Conservation (phyloP, 2,113 vertebrate genomes). For the Leptocoma aspasia region DNA sequence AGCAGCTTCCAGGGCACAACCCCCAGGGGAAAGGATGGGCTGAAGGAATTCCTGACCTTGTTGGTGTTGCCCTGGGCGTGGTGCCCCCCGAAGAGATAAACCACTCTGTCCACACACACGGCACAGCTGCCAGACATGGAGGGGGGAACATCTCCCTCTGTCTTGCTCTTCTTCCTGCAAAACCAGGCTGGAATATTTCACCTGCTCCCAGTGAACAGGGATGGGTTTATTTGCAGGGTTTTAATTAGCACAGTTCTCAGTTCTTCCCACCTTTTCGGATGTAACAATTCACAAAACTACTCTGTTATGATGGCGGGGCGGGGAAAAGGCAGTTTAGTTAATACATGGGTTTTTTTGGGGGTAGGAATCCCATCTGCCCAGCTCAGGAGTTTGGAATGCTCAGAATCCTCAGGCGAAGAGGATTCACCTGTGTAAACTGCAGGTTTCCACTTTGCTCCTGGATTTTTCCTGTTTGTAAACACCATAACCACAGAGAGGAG, state of each 20-base stretch:
- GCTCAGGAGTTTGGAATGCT: not conserved
- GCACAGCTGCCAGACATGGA: conserved; percentile 97
- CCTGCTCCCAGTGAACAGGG: fast-evolving
- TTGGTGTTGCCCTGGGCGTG: conserved; percentile 92
- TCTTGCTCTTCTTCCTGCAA: conserved; percentile 83
- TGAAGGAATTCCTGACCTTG: conserved; percentile 68
- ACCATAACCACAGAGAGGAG: not conserved
- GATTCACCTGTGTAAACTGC: not conserved
- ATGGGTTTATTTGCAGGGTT: fast-evolving
- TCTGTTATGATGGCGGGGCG: not conserved
- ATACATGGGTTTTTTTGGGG: not conserved
- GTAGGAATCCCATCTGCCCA: not conserved
- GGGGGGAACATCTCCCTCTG: conserved; percentile 85
- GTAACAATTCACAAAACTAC: not conserved
- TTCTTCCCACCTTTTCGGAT: too few relatives aligned
- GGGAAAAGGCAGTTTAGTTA: not conserved
- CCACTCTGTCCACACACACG: conserved; percentile 85
- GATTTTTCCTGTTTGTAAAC: not conserved
- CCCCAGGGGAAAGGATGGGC: not conserved
- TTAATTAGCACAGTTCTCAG: fast-evolving
- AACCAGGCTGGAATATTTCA: not conserved
- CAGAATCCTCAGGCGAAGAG: not conserved
- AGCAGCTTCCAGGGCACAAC: not conserved
- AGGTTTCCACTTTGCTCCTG: not conserved
- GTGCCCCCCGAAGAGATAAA: conserved; percentile 95